A percentile compares a stretch with the other conserved stretches of the same genome.
These are phyloP conservation scores for Sphenodon punctatus DNA, from an alignment of 2,797 vertebrate species.

Conservation along the genomic window DNA sequence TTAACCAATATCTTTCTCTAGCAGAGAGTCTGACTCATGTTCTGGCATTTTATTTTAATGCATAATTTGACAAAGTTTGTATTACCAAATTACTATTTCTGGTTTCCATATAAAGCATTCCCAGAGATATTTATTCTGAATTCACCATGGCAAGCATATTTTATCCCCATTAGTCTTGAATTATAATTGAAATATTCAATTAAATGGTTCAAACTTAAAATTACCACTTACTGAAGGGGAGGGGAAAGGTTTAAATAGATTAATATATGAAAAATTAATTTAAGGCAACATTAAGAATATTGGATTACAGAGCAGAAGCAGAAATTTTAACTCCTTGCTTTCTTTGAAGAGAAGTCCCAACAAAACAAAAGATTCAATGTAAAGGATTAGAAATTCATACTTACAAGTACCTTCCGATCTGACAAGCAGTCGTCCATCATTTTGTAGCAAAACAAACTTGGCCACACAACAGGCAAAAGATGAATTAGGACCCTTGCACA, in stretches of 20 bases:
- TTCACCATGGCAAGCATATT: constrained; percentile 44
- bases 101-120: constrained; percentile 25
- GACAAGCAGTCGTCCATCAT: too few species aligned
- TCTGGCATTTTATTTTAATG: constrained; percentile 1
- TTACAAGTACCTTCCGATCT: too few species aligned
- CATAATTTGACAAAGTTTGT: constrained; percentile 4
- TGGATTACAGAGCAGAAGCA: constrained; percentile 12
- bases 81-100: constrained; percentile 47
- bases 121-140: constrained; percentile 34
- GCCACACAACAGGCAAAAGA: too few species aligned
- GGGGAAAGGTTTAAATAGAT: constrained; percentile 30
- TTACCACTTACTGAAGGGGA: constrained; percentile 15
- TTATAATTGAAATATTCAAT: constrained; percentile 57
- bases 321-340: constrained; percentile 20
- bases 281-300: constrained; percentile 3
- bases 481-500: too few species aligned
- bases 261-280: constrained; percentile 53
- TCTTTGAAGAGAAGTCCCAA: not conserved
- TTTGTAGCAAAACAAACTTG: too few species aligned
- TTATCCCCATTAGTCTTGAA: constrained; percentile 39
- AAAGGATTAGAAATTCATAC: too few species aligned
- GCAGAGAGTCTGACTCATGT: not conserved
- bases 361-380: too few species aligned
- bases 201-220: constrained; percentile 48
- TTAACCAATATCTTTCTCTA: not conserved